phyloP scores from a whole-genome alignment of 2,888 invertebrate genomes.

The Sipunculus nudus region DNA sequence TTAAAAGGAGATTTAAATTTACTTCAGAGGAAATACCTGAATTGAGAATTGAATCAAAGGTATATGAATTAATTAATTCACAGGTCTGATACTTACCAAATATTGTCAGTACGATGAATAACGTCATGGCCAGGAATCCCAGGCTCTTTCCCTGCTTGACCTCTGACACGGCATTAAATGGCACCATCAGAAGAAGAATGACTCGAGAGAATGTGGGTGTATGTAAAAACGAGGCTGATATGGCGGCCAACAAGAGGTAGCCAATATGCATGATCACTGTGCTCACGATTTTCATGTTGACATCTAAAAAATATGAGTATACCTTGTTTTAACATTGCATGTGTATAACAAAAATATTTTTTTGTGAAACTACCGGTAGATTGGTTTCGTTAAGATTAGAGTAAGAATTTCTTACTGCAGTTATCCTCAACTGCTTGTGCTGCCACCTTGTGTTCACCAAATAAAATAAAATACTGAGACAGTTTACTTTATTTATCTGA shows the following conservation, averaged over 20 bases:
- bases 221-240: constrained; percentile 56
- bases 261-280: constrained; percentile 51
- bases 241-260: constrained; percentile 55
- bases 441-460: background rate
- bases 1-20: too few species aligned
- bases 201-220: constrained; percentile 50
- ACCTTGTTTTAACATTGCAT: too few species aligned
- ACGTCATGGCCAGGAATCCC: constrained; percentile 50
- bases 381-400: too few species aligned
- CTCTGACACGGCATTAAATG: constrained; percentile 53
- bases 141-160: constrained; percentile 45
- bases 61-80: too few species aligned
- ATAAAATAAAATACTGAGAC: background rate
- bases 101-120: constrained; percentile 46
- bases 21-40: too few species aligned
- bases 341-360: too few species aligned
- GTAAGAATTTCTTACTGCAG: too few species aligned
- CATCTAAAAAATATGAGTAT: constrained; percentile 47
- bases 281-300: constrained; percentile 49
- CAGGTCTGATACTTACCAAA: constrained; percentile 40
- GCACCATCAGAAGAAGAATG: constrained; percentile 48
- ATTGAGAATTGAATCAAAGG: too few species aligned
- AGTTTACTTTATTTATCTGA: too few species aligned
- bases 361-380: too few species aligned
- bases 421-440: background rate